Conservation (phyloP, 1,140 invertebrate genomes). For the Sesamia nonagrioides region DNA sequence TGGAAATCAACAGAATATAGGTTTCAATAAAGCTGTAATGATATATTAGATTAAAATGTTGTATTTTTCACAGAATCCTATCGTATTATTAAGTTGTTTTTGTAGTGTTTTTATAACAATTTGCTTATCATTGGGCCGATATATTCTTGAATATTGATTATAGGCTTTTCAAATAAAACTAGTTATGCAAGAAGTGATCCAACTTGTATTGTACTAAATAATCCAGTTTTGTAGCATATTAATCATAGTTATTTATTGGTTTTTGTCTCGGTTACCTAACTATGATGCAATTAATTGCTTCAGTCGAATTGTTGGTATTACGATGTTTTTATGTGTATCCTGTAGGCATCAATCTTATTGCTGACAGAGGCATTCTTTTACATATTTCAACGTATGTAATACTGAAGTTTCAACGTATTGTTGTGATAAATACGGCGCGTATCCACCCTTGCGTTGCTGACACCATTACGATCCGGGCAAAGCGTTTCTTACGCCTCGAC, state of each 20-base stretch:
- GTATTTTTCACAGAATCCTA: too few species aligned
- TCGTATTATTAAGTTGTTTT: too few species aligned
- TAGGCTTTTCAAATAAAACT: not conserved
- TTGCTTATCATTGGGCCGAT: too few species aligned
- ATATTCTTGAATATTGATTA: not conserved
- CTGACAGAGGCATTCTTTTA: not conserved
- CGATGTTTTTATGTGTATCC: not conserved
- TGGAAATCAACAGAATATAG: too few species aligned
- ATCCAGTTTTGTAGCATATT: not conserved
- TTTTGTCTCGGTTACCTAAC: not conserved
- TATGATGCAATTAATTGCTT: not conserved
- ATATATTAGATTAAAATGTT: too few species aligned
- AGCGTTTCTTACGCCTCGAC: too few species aligned
- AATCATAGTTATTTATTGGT: slow-evolving; percentile 3
- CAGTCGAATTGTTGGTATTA: not conserved
- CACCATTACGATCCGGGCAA: too few species aligned
- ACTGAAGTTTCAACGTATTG: too few species aligned
- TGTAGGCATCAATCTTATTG: not conserved
- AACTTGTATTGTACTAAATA: not conserved
- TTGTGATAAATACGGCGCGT: too few species aligned
- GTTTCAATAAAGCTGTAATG: too few species aligned
- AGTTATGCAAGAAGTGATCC: not conserved
- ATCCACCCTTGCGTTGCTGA: too few species aligned
- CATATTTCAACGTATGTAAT: not conserved
- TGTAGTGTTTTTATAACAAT: too few species aligned